Evolutionary conservation across 2,888 invertebrate species (phyloP).

Genomic region (Pterostichus madidus): DNA sequence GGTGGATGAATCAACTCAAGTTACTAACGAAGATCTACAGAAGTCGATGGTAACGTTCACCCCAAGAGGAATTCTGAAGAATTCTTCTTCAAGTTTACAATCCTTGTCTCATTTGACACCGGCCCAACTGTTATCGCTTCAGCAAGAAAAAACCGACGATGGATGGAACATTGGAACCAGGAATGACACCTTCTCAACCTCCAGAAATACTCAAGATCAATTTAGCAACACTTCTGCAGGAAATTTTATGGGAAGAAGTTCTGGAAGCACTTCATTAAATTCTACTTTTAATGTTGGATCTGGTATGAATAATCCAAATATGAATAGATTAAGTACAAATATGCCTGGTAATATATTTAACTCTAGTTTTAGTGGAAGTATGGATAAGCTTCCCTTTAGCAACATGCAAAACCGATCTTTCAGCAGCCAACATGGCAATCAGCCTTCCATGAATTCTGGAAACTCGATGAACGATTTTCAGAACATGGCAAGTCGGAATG

Average conservation of each 20-base stretch:
- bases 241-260: conserved; percentile 8
- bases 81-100: conserved; percentile 68
- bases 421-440: background rate
- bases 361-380: conserved; percentile 31
- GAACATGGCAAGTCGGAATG: conserved; percentile 26
- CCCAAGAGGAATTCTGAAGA: conserved; percentile 70
- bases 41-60: conserved; percentile 70
- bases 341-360: conserved; percentile 4
- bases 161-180: conserved; percentile 13
- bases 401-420: conserved; percentile 6
- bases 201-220: conserved; percentile 23
- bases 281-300: background rate
- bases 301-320: background rate
- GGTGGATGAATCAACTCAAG: conserved; percentile 74
- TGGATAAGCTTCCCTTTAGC: conserved; percentile 35
- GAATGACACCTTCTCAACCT: conserved; percentile 33
- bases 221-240: background rate
- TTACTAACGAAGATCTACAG: conserved; percentile 73
- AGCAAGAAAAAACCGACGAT: conserved; percentile 59
- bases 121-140: conserved; percentile 74
- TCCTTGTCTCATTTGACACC: conserved; percentile 75
- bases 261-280: background rate
- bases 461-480: conserved; percentile 29
- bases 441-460: conserved; percentile 21
- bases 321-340: conserved; percentile 7